Evolutionary conservation across 2,797 vertebrate species (phyloP).

Genomic region (Acanthurus lineatus): DNA sequence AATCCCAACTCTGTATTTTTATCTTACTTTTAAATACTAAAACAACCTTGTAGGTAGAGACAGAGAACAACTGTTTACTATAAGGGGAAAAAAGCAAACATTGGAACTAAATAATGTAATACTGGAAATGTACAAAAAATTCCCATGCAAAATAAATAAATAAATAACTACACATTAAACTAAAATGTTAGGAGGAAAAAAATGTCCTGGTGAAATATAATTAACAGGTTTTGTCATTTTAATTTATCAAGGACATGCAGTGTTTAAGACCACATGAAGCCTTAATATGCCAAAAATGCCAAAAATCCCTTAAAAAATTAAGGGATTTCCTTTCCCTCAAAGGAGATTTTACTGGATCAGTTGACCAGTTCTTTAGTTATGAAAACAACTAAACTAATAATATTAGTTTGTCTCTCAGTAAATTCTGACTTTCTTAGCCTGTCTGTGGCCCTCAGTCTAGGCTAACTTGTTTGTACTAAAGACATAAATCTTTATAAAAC

Average conservation of each 20-base stretch:
- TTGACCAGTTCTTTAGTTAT: not conserved
- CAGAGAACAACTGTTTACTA: not conserved
- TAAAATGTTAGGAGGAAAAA: not conserved
- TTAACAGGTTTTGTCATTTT: not conserved
- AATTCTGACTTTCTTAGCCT: too few relatives aligned
- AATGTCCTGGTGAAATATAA: not conserved
- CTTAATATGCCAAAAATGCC: not conserved
- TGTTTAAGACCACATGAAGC: not conserved
- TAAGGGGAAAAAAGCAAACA: not conserved
- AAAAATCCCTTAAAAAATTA: too few relatives aligned
- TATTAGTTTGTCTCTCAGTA: too few relatives aligned
- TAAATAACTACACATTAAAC: not conserved
- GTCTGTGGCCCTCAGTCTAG: not conserved
- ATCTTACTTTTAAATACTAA: not conserved
- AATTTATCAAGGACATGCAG: not conserved
- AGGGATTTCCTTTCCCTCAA: not conserved
- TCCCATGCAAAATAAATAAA: not conserved
- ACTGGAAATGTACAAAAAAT: too few relatives aligned
- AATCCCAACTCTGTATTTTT: not conserved
- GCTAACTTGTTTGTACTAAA: not conserved
- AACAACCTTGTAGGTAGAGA: not conserved
- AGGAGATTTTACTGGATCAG: slow-evolving; percentile 8
- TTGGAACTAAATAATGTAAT: not conserved
- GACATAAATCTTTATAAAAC: not conserved
- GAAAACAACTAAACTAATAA: too few relatives aligned